These are phyloP conservation scores for Lordiphosa stackelbergi DNA, from an alignment of 1,140 invertebrate species.

Conservation along the genomic window DNA sequence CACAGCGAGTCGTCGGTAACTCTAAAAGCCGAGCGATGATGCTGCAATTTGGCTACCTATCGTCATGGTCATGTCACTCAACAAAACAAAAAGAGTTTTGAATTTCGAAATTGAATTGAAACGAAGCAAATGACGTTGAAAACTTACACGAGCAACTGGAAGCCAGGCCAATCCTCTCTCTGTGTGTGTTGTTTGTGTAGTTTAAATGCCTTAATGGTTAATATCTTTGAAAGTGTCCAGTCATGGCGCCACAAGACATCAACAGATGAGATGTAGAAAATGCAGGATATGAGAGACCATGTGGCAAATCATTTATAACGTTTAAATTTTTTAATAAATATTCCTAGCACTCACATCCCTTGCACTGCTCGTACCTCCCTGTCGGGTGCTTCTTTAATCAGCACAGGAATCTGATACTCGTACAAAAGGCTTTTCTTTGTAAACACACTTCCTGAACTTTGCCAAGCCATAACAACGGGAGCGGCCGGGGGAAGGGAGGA, in stretches of 20 bases:
- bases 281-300: conserved; percentile 53
- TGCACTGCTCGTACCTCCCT: conserved; percentile 4
- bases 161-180: conserved; percentile 7
- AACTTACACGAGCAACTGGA: conserved; percentile 38
- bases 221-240: conserved; percentile 51
- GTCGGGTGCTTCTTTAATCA: conserved; percentile 63
- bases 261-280: neutral
- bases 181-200: conserved; percentile 19
- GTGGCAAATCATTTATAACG: conserved; percentile 69
- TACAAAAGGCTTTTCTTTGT: conserved; percentile 73
- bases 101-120: conserved; percentile 70
- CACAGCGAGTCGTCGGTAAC: conserved; percentile 16
- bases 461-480: conserved; percentile 30
- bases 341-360: conserved; percentile 23
- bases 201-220: conserved; percentile 70
- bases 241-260: conserved; percentile 65
- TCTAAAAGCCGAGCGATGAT: conserved; percentile 53
- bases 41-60: conserved; percentile 61
- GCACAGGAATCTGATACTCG: conserved; percentile 73
- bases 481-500: no score
- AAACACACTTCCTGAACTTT: conserved; percentile 73
- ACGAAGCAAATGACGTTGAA: conserved; percentile 69
- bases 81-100: conserved; percentile 59
- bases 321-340: conserved; percentile 71
- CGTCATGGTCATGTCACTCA: conserved; percentile 64